phyloP scores from a whole-genome alignment of 2,797 vertebrate species.

The Odontamblyopus lacepedii region DNA sequence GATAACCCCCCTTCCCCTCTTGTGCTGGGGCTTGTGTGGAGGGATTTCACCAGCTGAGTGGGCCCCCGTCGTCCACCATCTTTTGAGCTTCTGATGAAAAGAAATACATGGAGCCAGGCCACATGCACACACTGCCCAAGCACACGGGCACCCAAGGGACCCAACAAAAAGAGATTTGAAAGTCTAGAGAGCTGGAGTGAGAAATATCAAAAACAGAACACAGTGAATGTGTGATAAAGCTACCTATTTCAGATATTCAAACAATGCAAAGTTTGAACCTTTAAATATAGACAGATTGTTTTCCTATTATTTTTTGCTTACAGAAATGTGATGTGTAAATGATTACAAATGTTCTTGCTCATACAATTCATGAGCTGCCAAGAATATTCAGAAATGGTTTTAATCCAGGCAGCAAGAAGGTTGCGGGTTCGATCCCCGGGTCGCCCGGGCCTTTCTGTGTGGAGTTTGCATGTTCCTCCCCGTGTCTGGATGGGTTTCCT shows the following conservation, averaged over 20 bases:
- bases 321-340: no score
- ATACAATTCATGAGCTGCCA: no score
- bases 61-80: slow-evolving; percentile 33
- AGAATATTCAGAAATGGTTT: no score
- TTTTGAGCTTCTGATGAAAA: slow-evolving; percentile 53
- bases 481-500: no score
- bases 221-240: neutral
- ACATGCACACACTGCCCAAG: slow-evolving; percentile 11
- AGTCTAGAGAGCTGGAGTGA: neutral
- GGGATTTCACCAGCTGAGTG: slow-evolving; percentile 48
- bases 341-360: no score
- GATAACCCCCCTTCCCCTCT: slow-evolving; percentile 25
- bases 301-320: no score
- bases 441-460: no score
- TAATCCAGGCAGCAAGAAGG: no score
- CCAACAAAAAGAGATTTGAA: neutral
- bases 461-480: no score
- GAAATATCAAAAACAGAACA: slow-evolving; percentile 15
- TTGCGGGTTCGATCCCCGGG: no score
- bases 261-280: neutral
- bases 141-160: neutral
- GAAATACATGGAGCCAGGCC: slow-evolving; percentile 23
- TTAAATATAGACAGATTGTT: no score
- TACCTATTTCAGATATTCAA: neutral
- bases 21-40: slow-evolving; percentile 25